A percentile compares a stretch with the other conserved stretches of the same genome.
Conservation (phyloP, 2,113 vertebrate genomes). For the Leucosticte australis region DNA sequence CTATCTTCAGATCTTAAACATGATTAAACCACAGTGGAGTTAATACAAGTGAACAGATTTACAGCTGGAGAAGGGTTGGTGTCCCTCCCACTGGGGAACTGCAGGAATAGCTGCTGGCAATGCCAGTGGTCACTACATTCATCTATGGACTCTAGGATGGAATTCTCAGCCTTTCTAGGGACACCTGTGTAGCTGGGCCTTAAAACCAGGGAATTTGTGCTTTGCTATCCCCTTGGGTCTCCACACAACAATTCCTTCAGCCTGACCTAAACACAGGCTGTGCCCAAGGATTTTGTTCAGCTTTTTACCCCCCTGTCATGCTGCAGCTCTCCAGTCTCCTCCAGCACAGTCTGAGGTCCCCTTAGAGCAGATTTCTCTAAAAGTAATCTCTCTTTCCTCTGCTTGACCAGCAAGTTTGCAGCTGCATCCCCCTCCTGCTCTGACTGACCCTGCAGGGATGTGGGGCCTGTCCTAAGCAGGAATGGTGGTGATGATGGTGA, state of each 20-base stretch:
- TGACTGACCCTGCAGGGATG: accelerated
- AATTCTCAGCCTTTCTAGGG: not conserved
- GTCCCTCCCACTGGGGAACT: not conserved
- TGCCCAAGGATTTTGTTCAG: not conserved
- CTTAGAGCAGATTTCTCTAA: not conserved
- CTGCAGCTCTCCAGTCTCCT: not conserved
- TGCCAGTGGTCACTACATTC: not conserved
- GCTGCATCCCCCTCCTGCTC: not conserved
- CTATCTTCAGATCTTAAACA: not conserved
- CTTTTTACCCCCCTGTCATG: not conserved
- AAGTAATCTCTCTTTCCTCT: not conserved
- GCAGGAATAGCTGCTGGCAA: not conserved
- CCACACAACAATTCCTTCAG: not conserved
- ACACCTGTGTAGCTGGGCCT: not conserved
- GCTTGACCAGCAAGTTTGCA: not conserved
- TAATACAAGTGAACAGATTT: not conserved
- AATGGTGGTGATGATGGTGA: not conserved
- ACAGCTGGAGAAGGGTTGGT: not conserved
- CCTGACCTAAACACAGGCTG: not conserved
- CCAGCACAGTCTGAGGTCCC: not conserved
- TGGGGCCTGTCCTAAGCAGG: not conserved
- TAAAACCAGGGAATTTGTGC: not conserved
- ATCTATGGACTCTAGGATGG: not conserved
- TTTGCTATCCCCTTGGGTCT: not conserved
- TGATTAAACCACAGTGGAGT: not conserved